phyloP scores from a whole-genome alignment of 2,797 vertebrate species.

The Lagorchestes hirsutus region DNA sequence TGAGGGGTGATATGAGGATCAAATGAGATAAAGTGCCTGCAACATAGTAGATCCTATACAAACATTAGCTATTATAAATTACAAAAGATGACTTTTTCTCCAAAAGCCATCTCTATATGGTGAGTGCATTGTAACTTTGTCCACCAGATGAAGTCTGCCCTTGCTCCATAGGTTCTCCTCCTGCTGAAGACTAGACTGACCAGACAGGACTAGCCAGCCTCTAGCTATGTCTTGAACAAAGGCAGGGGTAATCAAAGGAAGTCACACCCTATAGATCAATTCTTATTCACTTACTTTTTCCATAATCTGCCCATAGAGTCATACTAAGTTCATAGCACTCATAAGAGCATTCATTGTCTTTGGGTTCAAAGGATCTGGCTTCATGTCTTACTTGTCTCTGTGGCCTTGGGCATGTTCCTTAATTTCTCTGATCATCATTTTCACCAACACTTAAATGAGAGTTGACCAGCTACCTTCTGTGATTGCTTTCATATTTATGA shows the following conservation, averaged over 20 bases:
- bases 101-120: not conserved
- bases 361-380: not conserved
- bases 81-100: not conserved
- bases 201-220: not conserved
- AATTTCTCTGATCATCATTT: not conserved
- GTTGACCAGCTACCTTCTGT: not conserved
- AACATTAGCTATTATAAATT: not conserved
- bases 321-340: not conserved
- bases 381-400: not conserved
- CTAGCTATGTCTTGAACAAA: not conserved
- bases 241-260: not conserved
- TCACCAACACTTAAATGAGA: not conserved
- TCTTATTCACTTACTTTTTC: not conserved
- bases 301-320: not conserved
- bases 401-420: not conserved
- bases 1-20: not conserved
- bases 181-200: not conserved
- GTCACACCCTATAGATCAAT: not conserved
- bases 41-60: not conserved
- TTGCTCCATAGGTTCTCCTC: not conserved
- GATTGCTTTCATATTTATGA: not conserved
- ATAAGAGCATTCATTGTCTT: not conserved
- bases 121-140: not conserved
- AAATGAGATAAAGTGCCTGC: not conserved
- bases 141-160: not conserved